A percentile compares a stretch with the other conserved stretches of the same genome.
Evolutionary conservation across 2,888 invertebrate species (phyloP).

Genomic region (Eupithecia tripunctaria): DNA sequence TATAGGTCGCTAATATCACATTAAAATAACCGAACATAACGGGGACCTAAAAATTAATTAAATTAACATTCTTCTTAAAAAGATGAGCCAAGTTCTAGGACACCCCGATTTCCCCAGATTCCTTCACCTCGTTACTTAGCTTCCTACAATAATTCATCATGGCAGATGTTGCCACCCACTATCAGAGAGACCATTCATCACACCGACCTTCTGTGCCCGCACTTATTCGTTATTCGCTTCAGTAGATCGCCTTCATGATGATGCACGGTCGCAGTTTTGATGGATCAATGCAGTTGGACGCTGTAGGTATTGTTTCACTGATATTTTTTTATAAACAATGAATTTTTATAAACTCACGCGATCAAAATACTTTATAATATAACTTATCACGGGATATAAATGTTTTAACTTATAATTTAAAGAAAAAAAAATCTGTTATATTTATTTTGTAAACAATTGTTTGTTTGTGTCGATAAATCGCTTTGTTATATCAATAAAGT

Average conservation of each 20-base stretch:
- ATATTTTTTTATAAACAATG: not conserved
- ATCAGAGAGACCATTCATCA: constrained; percentile 21
- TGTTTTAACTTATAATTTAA: not conserved
- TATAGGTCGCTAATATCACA: not conserved
- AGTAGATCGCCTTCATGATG: constrained; percentile 24
- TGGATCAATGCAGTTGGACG: not conserved
- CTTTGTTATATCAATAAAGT: not conserved
- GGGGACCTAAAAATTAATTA: too few relatives aligned
- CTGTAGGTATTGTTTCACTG: not conserved
- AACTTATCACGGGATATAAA: too few relatives aligned
- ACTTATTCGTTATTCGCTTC: constrained; percentile 23
- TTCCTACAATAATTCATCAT: constrained; percentile 26
- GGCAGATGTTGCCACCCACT: constrained; percentile 30
- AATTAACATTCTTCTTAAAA: not conserved
- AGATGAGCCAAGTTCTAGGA: constrained; percentile 7
- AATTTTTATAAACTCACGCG: not conserved
- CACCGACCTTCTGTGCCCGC: constrained; percentile 18
- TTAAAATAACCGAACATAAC: too few relatives aligned
- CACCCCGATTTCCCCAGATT: constrained; percentile 16
- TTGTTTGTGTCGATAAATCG: not conserved
- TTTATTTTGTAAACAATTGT: not conserved
- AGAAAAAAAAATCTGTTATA: not conserved
- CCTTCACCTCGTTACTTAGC: constrained; percentile 1
- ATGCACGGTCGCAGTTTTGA: not conserved
- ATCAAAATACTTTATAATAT: not conserved